A percentile compares a stretch with the other conserved stretches of the same genome.
Conservation (phyloP, 2,113 vertebrate species). For the Labeo rohita region DNA sequence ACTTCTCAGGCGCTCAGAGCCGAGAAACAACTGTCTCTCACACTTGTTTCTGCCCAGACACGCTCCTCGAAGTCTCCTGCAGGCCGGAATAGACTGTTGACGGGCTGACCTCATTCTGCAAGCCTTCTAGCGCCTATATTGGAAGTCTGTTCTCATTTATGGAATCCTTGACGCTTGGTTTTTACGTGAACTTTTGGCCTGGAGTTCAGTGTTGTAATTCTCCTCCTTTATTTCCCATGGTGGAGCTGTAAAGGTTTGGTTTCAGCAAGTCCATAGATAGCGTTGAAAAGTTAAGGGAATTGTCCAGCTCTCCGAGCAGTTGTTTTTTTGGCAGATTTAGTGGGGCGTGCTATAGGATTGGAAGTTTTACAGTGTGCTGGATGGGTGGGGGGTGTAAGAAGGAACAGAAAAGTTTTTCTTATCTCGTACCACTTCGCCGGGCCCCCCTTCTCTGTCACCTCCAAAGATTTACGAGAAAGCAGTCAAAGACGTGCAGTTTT, state of each 20-base stretch:
- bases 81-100: constrained; percentile 2
- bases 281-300: constrained; percentile 19
- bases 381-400: not conserved
- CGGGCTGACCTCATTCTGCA: constrained; percentile 25
- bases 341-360: not conserved
- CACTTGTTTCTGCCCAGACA: constrained; percentile 40
- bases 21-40: not conserved
- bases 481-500: not conserved
- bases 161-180: not conserved
- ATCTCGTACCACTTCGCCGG: not conserved
- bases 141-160: constrained; percentile 9
- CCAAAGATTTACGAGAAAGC: not conserved
- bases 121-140: not conserved
- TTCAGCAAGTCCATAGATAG: constrained; percentile 2
- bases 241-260: constrained; percentile 9
- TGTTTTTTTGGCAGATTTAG: constrained; percentile 22
- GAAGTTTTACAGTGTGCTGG: constrained; percentile 16
- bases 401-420: not conserved
- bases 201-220: not conserved
- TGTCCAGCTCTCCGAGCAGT: not conserved
- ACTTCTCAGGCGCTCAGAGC: not conserved
- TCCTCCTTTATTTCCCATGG: constrained; percentile 5
- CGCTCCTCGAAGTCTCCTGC: constrained; percentile 29
- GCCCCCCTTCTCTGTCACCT: not conserved
- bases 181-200: constrained; percentile 8